These are phyloP conservation scores for Calycopis cecrops DNA, from an alignment of 1,140 invertebrate species.

Conservation along the genomic window DNA sequence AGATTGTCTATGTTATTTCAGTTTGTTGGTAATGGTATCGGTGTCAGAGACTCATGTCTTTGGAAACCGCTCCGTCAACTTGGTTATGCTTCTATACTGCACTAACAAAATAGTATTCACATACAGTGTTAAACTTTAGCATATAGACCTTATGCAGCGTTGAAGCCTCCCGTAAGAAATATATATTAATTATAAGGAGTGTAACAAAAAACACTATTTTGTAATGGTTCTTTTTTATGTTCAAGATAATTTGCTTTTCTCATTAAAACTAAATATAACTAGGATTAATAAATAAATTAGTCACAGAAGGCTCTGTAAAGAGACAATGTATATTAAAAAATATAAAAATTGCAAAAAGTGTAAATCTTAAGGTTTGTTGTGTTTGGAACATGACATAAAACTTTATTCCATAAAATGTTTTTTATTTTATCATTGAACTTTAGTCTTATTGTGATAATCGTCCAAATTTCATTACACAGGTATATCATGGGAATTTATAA, in stretches of 20 bases:
- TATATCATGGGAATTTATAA: too few relatives aligned
- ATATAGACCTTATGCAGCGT: too few relatives aligned
- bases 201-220: constrained; percentile 37
- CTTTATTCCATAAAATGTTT: constrained; percentile 46
- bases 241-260: constrained; percentile 44
- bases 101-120: too few relatives aligned
- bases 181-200: constrained; percentile 13
- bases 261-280: constrained; percentile 32
- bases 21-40: constrained; percentile 30
- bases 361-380: constrained; percentile 55
- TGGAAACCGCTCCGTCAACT: constrained; percentile 28
- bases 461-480: too few relatives aligned
- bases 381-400: constrained; percentile 54
- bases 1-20: constrained; percentile 36
- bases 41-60: constrained; percentile 23
- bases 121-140: too few relatives aligned
- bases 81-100: constrained; percentile 7
- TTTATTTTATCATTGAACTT: constrained; percentile 25
- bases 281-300: constrained; percentile 53
- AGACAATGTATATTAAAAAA: constrained; percentile 59
- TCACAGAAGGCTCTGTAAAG: constrained; percentile 56
- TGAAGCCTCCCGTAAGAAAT: constrained; percentile 1
- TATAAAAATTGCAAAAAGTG: constrained; percentile 66
- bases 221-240: constrained; percentile 47
- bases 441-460: too few relatives aligned